phyloP scores from a whole-genome alignment of 2,797 vertebrate genomes.

The Spinus olivaceus region DNA sequence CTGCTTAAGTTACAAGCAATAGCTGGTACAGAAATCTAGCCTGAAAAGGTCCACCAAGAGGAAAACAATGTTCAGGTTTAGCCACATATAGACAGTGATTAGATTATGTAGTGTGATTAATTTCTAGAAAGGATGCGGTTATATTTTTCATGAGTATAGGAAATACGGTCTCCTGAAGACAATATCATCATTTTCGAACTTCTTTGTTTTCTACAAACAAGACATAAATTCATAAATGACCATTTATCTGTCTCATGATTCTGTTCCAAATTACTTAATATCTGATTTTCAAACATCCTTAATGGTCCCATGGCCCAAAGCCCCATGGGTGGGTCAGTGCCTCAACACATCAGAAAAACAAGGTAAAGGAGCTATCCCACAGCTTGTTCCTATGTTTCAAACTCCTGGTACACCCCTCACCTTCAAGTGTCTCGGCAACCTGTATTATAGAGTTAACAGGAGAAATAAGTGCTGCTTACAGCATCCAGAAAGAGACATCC shows the following conservation, averaged over 20 bases:
- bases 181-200: neutral
- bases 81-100: neutral
- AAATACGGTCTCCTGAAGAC: neutral
- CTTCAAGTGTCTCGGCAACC: neutral
- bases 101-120: neutral
- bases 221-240: neutral
- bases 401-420: neutral
- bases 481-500: neutral
- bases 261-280: neutral
- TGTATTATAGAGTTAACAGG: neutral
- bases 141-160: neutral
- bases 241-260: neutral
- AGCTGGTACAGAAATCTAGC: neutral
- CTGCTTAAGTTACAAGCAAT: neutral
- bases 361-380: neutral
- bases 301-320: neutral
- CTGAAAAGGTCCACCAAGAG: neutral
- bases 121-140: neutral
- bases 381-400: neutral
- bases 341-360: accelerated
- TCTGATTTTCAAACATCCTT: neutral
- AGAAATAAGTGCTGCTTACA: neutral
- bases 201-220: neutral
- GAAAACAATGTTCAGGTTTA: neutral
- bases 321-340: neutral